Conservation (phyloP, 2,113 vertebrate genomes). For the Noturus placidus region DNA sequence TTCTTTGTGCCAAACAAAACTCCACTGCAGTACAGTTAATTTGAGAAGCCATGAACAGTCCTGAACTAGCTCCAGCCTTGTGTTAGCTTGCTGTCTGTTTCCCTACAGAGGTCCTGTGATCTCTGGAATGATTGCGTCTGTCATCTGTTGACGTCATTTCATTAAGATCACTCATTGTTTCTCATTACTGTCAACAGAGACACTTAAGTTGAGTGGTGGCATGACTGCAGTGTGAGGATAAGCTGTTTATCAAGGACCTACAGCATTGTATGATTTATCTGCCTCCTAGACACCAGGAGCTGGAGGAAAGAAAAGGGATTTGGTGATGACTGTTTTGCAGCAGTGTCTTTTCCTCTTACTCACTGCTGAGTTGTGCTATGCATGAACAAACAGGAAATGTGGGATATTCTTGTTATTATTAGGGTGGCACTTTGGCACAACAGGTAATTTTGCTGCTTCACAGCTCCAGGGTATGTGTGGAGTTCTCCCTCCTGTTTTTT, state of each 20-base stretch:
- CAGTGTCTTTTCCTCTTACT: not conserved
- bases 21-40: not conserved
- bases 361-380: not conserved
- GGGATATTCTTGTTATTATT: not conserved
- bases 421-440: not conserved
- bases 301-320: slow-evolving; percentile 6
- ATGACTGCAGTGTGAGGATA: slow-evolving; percentile 6
- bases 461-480: too few species aligned
- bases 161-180: slow-evolving; percentile 39
- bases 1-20: not conserved
- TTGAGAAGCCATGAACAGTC: slow-evolving; percentile 19
- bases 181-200: slow-evolving; percentile 40
- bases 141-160: slow-evolving; percentile 27
- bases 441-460: not conserved
- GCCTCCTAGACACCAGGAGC: not conserved
- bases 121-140: not conserved
- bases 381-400: not conserved
- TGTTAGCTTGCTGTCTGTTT: not conserved
- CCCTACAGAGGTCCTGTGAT: not conserved
- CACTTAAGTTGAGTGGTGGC: slow-evolving; percentile 1
- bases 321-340: slow-evolving; percentile 18
- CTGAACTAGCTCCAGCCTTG: not conserved
- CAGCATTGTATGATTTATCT: slow-evolving; percentile 20
- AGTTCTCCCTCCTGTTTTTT: not conserved
- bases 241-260: slow-evolving; percentile 25